A percentile compares a stretch with the other conserved stretches of the same genome.
phyloP scores from a whole-genome alignment of 1,140 invertebrate genomes.

The Melitaea cinxia region DNA sequence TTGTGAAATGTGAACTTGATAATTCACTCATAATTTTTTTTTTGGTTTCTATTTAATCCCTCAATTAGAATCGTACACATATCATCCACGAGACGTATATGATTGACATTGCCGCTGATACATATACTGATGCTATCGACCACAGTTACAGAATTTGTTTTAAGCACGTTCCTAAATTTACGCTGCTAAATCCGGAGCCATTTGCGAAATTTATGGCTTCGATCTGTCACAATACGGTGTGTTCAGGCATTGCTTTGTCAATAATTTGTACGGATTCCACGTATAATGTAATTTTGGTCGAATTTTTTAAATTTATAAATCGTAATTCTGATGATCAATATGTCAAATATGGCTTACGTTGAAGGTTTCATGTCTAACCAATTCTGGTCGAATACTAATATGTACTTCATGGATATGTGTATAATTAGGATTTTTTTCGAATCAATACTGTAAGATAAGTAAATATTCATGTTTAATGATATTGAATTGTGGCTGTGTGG shows the following conservation, averaged over 20 bases:
- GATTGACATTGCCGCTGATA: background rate
- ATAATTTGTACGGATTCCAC: slow-evolving; percentile 35
- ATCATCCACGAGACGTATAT: background rate
- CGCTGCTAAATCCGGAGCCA: slow-evolving; percentile 42
- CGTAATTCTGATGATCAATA: background rate
- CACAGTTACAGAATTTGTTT: slow-evolving; percentile 20
- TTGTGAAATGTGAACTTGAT: too few species aligned
- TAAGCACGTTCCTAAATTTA: slow-evolving; percentile 42
- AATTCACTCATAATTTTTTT: too few species aligned
- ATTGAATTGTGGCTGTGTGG: too few species aligned
- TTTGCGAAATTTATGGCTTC: slow-evolving; percentile 45
- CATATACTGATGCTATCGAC: background rate
- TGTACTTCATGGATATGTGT: too few species aligned
- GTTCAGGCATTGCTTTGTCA: slow-evolving; percentile 43
- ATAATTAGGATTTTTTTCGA: too few species aligned
- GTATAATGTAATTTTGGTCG: slow-evolving; percentile 18
- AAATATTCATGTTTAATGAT: too few species aligned
- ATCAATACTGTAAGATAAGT: too few species aligned
- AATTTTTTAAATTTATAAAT: slow-evolving; percentile 4
- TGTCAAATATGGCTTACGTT: too few species aligned
- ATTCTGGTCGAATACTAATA: too few species aligned
- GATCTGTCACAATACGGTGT: slow-evolving; percentile 50
- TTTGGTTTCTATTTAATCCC: too few species aligned
- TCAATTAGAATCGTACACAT: too few species aligned
- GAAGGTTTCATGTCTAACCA: too few species aligned